Evolutionary conservation across 2,797 vertebrate species (phyloP), one percentile per base, ranked within the genome.

Genomic region (Pseudotriccus pelzelni): DNA sequence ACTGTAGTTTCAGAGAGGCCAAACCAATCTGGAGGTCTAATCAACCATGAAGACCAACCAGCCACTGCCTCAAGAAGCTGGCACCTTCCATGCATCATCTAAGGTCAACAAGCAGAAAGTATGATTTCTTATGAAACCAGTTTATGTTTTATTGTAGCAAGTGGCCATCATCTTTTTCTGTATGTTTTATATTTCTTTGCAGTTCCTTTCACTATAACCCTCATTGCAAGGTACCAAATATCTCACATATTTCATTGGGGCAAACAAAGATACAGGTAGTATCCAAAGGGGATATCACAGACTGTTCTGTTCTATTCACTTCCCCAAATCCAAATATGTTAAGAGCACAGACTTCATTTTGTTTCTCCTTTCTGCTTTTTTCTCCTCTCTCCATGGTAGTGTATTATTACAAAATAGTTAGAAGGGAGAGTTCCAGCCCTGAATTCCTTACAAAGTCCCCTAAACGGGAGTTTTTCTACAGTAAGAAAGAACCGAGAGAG

Each of bases 401-500:
- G 84, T 93, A 67, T 37, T 89, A 77, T 43, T 66, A 85, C 5
- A 22, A 96, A 96, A 91, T 44, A 80, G 59, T 74, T 85, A 86
- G 84, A 89, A 93, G 46, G 50, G 67, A 88, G 17, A 58, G 25
- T 78, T 95, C 50, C 49, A 93, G 87, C 53, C 34, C 64, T 89
- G 53, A 85, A 84, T 76, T 95, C 84, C 66, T 93, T 69, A 70
- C 59, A 85, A 70, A 94, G 43, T 19, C n/a, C 19, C 83, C 55
- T 79, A 75, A 93, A 96, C 74, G 62, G 84, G 78, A 97, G 77
- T 46, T 95, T 94, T 97, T 94, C 84, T 93, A 78, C 52, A 91
- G 36, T 83, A 95, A 95, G 75, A 96, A 95, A 94, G 63, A 66
- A 84, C 68, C 58, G 81, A 96, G 87, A 90, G 58, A 97, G 17